Evolutionary conservation across 2,888 invertebrate species (phyloP).

Genomic region (Melikaiella ostensackeni): DNA sequence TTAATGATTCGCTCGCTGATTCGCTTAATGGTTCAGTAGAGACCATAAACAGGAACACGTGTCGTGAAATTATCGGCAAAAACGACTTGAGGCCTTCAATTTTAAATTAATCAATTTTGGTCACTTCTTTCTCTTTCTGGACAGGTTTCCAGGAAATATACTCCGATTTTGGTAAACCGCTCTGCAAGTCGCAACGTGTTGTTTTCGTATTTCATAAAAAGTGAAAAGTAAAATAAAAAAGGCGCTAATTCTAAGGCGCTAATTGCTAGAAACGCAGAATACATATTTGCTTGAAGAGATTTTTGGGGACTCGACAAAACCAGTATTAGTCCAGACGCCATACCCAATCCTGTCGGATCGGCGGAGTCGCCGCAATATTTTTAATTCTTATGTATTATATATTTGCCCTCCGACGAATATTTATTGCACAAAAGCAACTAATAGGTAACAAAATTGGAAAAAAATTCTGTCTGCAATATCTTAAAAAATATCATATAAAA

Average conservation of each 20-base stretch:
- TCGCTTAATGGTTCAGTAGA: background rate
- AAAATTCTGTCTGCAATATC: no score
- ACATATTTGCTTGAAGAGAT: conserved; percentile 23
- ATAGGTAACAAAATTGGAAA: no score
- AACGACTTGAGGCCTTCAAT: conserved; percentile 5
- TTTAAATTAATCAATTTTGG: conserved; percentile 21
- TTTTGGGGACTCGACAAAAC: conserved; percentile 19
- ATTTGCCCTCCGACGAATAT: no score
- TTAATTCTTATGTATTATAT: no score
- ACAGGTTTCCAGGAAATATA: background rate
- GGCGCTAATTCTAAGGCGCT: background rate
- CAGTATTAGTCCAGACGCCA: no score
- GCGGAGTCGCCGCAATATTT: no score
- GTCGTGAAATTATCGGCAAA: conserved; percentile 6
- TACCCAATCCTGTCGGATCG: no score
- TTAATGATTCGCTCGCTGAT: background rate
- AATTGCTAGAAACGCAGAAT: background rate
- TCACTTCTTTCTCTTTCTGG: background rate
- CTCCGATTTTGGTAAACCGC: no score
- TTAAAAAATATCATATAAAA: no score
- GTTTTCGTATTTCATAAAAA: background rate
- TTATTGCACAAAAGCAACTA: no score
- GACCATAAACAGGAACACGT: background rate
- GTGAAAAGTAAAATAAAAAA: conserved; percentile 6
- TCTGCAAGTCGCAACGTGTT: background rate